Percentiles rank a stretch among this genome's conserved stretches.
Evolutionary conservation across 2,113 vertebrate genomes (phyloP).

Genomic region (Micromys minutus): DNA sequence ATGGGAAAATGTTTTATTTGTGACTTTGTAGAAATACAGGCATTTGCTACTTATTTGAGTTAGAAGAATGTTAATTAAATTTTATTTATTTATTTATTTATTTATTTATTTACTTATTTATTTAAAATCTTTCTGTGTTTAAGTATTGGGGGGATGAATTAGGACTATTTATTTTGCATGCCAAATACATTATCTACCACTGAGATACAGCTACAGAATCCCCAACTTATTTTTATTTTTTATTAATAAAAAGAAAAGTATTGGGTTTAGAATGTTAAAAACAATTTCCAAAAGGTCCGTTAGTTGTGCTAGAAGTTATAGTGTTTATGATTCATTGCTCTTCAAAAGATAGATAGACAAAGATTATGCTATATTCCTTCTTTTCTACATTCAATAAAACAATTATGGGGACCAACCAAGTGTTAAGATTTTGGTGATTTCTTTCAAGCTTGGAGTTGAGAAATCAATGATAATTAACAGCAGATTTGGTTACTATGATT

Average conservation of each 20-base stretch:
- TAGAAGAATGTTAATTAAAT: not conserved
- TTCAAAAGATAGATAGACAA: constrained; percentile 11
- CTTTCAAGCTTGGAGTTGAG: not conserved
- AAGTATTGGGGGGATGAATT: not conserved
- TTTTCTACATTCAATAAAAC: constrained; percentile 45
- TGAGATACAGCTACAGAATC: not conserved
- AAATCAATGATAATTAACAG: not conserved
- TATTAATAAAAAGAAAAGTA: constrained; percentile 47
- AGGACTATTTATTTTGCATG: not conserved
- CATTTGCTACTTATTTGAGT: not conserved
- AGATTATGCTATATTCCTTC: not conserved
- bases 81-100: not conserved
- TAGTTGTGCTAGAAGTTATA: not conserved
- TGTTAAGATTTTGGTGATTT: not conserved
- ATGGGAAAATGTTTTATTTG: not conserved
- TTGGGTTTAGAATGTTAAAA: constrained; percentile 30
- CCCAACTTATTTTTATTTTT: not conserved
- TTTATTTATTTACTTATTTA: not conserved
- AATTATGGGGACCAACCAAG: not conserved
- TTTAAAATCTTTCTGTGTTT: not conserved
- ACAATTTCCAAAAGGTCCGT: not conserved
- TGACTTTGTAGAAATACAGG: not conserved
- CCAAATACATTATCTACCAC: not conserved
- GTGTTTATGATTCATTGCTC: not conserved
- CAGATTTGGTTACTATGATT: not conserved